Conservation (phyloP, 2,888 invertebrate genomes). For the Spilarctia lutea region DNA sequence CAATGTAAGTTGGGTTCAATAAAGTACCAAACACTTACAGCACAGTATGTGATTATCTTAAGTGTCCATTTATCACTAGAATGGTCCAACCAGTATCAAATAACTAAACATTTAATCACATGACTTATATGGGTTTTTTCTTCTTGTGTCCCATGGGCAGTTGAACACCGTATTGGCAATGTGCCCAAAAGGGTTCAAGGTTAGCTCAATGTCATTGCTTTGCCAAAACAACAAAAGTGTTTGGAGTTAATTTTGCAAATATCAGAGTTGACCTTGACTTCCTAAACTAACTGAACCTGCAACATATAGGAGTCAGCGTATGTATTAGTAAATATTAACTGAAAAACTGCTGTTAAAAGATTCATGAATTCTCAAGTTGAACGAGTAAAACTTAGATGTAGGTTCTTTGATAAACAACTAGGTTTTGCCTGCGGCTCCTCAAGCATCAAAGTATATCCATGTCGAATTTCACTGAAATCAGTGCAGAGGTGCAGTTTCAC, state of each 20-base stretch:
- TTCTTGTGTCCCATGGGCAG: slow-evolving; percentile 4
- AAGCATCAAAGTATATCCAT: no score
- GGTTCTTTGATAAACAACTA: neutral
- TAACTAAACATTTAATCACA: neutral
- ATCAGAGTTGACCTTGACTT: neutral
- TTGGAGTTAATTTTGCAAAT: neutral
- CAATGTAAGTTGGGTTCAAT: neutral
- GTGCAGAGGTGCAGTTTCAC: no score
- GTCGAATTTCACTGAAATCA: no score
- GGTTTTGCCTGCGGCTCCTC: no score
- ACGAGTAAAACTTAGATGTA: neutral
- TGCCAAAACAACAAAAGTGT: neutral
- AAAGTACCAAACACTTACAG: neutral
- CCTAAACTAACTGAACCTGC: neutral
- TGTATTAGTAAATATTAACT: neutral
- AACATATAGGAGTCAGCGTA: no score
- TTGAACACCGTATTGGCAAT: slow-evolving; percentile 1
- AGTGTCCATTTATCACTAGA: slow-evolving; percentile 4
- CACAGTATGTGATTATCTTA: neutral
- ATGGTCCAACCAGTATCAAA: neutral
- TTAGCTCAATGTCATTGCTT: neutral
- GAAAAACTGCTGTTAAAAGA: neutral
- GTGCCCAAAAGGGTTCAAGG: slow-evolving; percentile 16
- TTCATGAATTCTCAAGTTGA: neutral
- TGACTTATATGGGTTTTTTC: neutral